Conservation (phyloP, 2,888 invertebrate genomes). For the Nemoura dubitans region DNA sequence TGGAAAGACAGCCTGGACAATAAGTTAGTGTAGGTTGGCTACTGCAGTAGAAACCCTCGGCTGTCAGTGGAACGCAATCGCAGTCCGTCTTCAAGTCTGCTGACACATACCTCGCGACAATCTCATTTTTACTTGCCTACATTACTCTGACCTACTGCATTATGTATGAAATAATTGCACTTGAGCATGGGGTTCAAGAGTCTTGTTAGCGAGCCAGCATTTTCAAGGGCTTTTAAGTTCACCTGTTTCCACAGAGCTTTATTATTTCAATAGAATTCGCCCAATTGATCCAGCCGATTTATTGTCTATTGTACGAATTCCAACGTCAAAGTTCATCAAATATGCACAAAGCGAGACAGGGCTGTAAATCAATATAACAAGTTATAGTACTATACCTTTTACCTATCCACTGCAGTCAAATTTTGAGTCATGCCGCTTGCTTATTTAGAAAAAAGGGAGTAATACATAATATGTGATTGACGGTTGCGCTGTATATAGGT, state of each 20-base stretch:
- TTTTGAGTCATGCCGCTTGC: background rate
- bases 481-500: too few species aligned
- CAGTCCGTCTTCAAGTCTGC: too few species aligned
- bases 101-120: too few species aligned
- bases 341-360: background rate
- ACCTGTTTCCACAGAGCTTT: background rate
- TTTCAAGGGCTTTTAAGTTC: background rate
- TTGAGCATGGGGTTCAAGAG: background rate
- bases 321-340: background rate
- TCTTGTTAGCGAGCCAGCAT: background rate
- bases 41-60: too few species aligned
- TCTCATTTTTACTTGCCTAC: too few species aligned
- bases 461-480: too few species aligned
- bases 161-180: conserved; percentile 17
- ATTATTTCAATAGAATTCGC: background rate
- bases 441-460: too few species aligned
- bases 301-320: background rate
- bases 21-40: too few species aligned
- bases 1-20: too few species aligned
- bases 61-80: too few species aligned
- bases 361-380: background rate
- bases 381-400: background rate
- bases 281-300: background rate
- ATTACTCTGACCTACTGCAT: background rate
- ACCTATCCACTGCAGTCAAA: background rate